Base-by-base conservation (phyloP, 2,797 vertebrate genomes). In the Gallinago solitaria region DNA sequence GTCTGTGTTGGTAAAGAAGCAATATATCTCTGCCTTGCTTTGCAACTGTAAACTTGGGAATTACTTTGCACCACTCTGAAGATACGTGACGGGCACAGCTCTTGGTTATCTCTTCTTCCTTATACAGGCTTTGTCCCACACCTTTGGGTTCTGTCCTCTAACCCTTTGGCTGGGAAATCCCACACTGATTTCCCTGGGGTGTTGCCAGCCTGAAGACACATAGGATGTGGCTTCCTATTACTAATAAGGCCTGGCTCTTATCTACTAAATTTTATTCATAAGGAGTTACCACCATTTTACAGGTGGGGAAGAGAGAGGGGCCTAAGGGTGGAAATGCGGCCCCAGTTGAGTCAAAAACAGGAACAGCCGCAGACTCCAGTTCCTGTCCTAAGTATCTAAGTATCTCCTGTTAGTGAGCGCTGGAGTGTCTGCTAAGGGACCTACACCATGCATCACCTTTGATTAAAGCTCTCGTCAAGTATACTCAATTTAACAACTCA, bases 1-100 rank as follows among this genome's bases (percentile, higher is more conserved):
- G 48, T 91, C 94, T 93, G 23, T 82, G n/a, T 89, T 75, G 77
- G 51, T 92, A 91, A 78, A 90, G n/a, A 18, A 93, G 69, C 81
- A 94, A 35, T 85, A 37, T 61, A 54, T 86, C 75, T 92, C 67
- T 43, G 50, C 53, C 91, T 89, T 59, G 37, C 84, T 60, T 87
- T 79, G 60, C 61, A 57, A 27, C 60, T 83, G 7, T 32, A 59
- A 83, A n/a, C 21, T 60, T 59, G 50, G 61, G 76, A 89, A 83
- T 92, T 89, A 59, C 41, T 82, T 87, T 83, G 51, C 80, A 45
- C 70, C 10, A 6, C 43, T 65, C 37, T 12, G 54, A 45, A 93
- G 71, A 27, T 21, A 47, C 0, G 20, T 41, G 88, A 83, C 60
- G 16, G 77, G 28, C 73, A 67, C 1, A 1, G 33, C 20, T 4